Percentiles rank a stretch among this genome's conserved stretches.
phyloP scores from a whole-genome alignment of 2,888 invertebrate species.

The Eristalis intricaria region DNA sequence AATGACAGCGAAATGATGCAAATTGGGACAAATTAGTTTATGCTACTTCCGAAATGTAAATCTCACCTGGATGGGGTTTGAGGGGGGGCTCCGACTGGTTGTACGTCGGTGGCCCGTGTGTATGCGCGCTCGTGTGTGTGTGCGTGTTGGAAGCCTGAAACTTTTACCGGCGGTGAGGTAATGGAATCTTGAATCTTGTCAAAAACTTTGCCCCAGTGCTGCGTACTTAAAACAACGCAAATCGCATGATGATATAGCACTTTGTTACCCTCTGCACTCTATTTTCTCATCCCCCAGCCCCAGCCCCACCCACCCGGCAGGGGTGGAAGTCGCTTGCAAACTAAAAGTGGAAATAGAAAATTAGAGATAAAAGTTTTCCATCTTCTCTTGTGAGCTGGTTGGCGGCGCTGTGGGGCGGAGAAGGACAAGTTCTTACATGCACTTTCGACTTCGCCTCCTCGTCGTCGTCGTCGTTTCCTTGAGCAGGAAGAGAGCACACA shows the following conservation, averaged over 20 bases:
- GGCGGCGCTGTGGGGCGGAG: constrained; percentile 1
- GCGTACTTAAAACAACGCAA: constrained; percentile 70
- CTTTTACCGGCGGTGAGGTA: constrained; percentile 46
- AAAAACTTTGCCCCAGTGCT: constrained; percentile 71
- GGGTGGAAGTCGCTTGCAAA: constrained; percentile 28
- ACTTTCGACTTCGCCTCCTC: constrained; percentile 31
- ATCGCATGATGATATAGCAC: constrained; percentile 69
- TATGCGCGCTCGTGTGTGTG: not conserved
- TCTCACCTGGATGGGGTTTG: constrained; percentile 58
- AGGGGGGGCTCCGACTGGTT: constrained; percentile 6
- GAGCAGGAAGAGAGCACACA: not conserved
- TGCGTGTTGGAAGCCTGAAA: constrained; percentile 24
- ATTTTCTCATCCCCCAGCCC: not conserved
- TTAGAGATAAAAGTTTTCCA: constrained; percentile 72
- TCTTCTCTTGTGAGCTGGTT: constrained; percentile 23
- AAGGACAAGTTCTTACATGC: constrained; percentile 68
- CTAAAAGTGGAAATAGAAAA: constrained; percentile 71
- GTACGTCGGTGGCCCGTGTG: not conserved
- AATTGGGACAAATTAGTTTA: constrained; percentile 74
- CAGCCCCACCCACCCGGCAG: not conserved
- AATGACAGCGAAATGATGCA: constrained; percentile 74
- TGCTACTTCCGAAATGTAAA: constrained; percentile 72
- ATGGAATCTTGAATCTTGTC: constrained; percentile 71
- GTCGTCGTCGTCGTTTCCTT: constrained; percentile 16
- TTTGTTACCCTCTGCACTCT: constrained; percentile 70